Evolutionary conservation across 2,113 vertebrate genomes (phyloP).

Genomic region (Cervus canadensis): DNA sequence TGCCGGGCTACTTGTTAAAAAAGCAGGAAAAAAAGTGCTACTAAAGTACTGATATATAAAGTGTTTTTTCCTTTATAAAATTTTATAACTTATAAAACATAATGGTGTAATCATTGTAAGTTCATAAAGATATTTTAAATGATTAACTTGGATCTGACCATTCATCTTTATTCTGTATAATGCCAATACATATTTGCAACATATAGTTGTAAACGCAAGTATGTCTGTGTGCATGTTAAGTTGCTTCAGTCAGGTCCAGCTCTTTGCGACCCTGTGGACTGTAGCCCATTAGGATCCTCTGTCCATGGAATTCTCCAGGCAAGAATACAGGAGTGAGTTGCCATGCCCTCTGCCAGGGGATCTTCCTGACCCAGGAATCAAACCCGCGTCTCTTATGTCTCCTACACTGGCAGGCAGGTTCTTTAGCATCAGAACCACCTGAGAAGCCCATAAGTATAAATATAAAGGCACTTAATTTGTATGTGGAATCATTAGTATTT

Average conservation of each 20-base stretch:
- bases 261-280: background rate
- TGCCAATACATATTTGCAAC: background rate
- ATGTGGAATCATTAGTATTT: background rate
- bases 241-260: background rate
- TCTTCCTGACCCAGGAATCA: background rate
- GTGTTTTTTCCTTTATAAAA: background rate
- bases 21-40: background rate
- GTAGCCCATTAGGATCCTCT: background rate
- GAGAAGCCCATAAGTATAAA: background rate
- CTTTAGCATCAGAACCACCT: background rate
- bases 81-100: background rate
- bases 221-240: background rate
- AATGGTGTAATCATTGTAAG: background rate
- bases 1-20: background rate
- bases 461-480: background rate
- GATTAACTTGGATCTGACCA: background rate
- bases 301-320: background rate
- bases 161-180: background rate
- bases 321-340: background rate
- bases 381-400: background rate
- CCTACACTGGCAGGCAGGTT: background rate
- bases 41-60: background rate
- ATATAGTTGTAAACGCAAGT: background rate
- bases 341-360: background rate
- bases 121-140: background rate